Evolutionary conservation across 2,113 vertebrate genomes (phyloP).

Genomic region (Periophthalmus modestus): DNA sequence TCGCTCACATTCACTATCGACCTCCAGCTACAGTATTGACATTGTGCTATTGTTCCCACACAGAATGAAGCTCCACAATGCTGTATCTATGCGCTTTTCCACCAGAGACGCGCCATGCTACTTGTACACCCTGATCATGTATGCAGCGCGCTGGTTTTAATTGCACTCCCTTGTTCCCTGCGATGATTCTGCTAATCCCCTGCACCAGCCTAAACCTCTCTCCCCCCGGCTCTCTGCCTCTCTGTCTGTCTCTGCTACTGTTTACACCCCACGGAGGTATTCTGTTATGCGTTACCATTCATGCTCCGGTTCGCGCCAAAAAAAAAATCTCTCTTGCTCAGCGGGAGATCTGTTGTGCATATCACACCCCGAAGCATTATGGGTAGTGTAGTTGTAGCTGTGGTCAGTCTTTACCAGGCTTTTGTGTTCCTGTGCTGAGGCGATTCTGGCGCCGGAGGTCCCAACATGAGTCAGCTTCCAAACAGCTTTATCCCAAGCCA

Average conservation of each 20-base stretch:
- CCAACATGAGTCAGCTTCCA: constrained; percentile 44
- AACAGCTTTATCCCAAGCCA: constrained; percentile 26
- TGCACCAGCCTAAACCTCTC: constrained; percentile 22
- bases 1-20: not conserved
- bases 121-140: constrained; percentile 10
- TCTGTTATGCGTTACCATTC: constrained; percentile 46
- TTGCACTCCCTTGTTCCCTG: constrained; percentile 6
- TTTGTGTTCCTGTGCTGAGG: constrained; percentile 40
- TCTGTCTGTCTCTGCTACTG: constrained; percentile 41
- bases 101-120: not conserved
- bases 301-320: constrained; percentile 39
- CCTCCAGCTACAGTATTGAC: not conserved
- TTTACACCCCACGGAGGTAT: constrained; percentile 52
- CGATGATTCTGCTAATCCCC: constrained; percentile 37
- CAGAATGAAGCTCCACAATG: not conserved
- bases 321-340: constrained; percentile 46
- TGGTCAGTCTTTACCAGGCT: constrained; percentile 57
- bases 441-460: constrained; percentile 47
- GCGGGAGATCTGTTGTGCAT: constrained; percentile 59
- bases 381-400: constrained; percentile 37
- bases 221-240: not conserved
- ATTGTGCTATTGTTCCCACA: not conserved
- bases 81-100: not conserved
- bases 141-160: constrained; percentile 22
- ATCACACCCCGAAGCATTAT: constrained; percentile 46